Percentiles rank a stretch among this genome's conserved stretches.
These are phyloP conservation scores for Myotis vivesi DNA, from an alignment of 2,797 vertebrate species.

Conservation along the genomic window DNA sequence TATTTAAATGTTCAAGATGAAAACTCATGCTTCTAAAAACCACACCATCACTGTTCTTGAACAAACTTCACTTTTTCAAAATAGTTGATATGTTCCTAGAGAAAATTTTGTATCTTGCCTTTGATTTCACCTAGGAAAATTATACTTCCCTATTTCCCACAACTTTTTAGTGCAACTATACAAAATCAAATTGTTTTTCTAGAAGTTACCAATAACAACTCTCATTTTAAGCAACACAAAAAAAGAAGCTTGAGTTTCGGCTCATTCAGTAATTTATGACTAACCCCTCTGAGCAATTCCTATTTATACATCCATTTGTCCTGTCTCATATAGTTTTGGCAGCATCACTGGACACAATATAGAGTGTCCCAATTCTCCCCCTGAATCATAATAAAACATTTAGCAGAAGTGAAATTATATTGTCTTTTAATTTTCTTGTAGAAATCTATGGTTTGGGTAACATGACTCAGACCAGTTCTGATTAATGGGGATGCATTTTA, in stretches of 20 bases:
- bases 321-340: slow-evolving; percentile 84
- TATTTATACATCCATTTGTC: slow-evolving; percentile 85
- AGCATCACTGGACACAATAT: slow-evolving; percentile 75
- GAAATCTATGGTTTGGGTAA: slow-evolving; percentile 77
- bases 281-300: slow-evolving; percentile 81
- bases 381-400: slow-evolving; percentile 83
- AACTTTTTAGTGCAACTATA: slow-evolving; percentile 70
- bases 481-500: slow-evolving; percentile 83
- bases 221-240: slow-evolving; percentile 80
- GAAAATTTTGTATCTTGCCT: slow-evolving; percentile 70
- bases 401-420: slow-evolving; percentile 81
- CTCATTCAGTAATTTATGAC: slow-evolving; percentile 85
- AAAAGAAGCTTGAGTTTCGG: slow-evolving; percentile 70
- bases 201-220: slow-evolving; percentile 78
- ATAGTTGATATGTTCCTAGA: slow-evolving; percentile 50
- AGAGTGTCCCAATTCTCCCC: slow-evolving; percentile 80
- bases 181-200: slow-evolving; percentile 78
- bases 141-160: slow-evolving; percentile 64
- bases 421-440: slow-evolving; percentile 84
- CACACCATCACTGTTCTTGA: slow-evolving; percentile 60
- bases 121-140: slow-evolving; percentile 70
- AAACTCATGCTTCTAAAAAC: slow-evolving; percentile 75
- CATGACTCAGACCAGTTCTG: slow-evolving; percentile 83
- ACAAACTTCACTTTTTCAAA: slow-evolving; percentile 64
- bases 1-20: slow-evolving; percentile 77